Percentiles rank a stretch among this genome's conserved stretches.
Conservation (phyloP, 2,888 invertebrate species). For the Eupsilia transversa region DNA sequence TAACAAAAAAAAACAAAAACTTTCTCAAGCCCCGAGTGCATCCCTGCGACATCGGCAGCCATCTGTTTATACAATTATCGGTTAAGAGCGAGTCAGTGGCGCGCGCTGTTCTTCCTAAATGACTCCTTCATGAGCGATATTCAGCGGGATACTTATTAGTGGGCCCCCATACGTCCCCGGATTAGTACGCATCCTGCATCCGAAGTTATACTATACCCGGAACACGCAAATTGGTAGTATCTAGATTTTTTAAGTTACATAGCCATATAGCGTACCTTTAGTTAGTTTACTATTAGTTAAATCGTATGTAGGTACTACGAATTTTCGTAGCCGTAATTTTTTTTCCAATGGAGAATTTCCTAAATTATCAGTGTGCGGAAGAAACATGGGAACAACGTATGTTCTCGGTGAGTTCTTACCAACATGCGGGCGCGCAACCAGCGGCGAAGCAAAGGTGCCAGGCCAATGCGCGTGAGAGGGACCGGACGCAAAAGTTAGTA, state of each 20-base stretch:
- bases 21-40: conserved; percentile 69
- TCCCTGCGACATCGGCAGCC: conserved; percentile 80
- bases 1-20: conserved; percentile 2
- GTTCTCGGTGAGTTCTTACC: conserved; percentile 74
- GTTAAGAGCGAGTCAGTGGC: conserved; percentile 87
- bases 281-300: too few species aligned
- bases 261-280: not conserved
- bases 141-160: conserved; percentile 86
- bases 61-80: conserved; percentile 91
- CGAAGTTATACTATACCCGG: conserved; percentile 50
- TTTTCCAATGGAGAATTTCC: conserved; percentile 78
- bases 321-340: not conserved
- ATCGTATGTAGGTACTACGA: not conserved
- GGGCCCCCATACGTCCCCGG: conserved; percentile 76
- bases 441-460: conserved; percentile 92
- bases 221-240: conserved; percentile 9
- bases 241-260: not conserved
- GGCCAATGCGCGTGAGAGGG: conserved; percentile 95
- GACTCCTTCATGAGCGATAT: conserved; percentile 88
- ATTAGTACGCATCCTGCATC: conserved; percentile 82
- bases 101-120: conserved; percentile 90
- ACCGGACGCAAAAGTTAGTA: conserved; percentile 95
- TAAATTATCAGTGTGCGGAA: conserved; percentile 80
- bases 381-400: conserved; percentile 82
- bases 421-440: conserved; percentile 78